Base-by-base conservation (phyloP, 2,113 vertebrate genomes). In the Alligator mississippiensis region DNA sequence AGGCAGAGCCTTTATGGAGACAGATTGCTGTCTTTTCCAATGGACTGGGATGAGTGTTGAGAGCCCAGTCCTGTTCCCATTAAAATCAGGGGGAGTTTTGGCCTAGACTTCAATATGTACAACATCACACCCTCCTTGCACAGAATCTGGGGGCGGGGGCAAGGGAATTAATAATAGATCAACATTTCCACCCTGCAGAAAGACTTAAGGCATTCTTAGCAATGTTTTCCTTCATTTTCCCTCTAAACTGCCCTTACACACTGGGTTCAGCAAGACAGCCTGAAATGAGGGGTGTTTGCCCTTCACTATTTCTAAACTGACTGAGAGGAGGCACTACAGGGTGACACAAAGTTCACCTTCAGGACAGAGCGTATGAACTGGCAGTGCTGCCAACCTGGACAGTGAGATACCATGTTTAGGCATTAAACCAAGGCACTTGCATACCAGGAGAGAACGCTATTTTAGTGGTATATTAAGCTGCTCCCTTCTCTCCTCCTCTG, bases 341-440 rank as follows among this genome's bases (percentile, higher is more conserved):
- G 92, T 89, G 94, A 93, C 96, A 83, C 77, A 17, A 86, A 74
- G n/a, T 94, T 96, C 96, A 97, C 96, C 94, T 97, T 96, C 95
- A 95, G 92, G 94, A 88, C 88, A 90, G 94, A 47, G 75, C 91
- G 93, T 22, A 84, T 2, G 19, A 91, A 91, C 88, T 91, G 91
- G 93, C 95, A 91, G 95, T 88, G 90, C 91, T 95, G 91, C 94
- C 91, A 96, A 94, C 92, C 91, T 92, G 93, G 95, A 58, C 92
- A 92, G 95, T 75, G 57, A 96, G 95, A 96, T 95, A 96, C 95
- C 95, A 95, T 96, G 96, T 94, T 97, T 97, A 97, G 96, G 93
- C 95, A 96, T 95, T 87, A 63, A 95, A 66, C 84, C 57, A 74
- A 90, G 95, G 77, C 92, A 28, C 94, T 95, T 79, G 95, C 96